These are phyloP conservation scores for Pyrrhosoma nymphula DNA, from an alignment of 2,888 invertebrate genomes.

Conservation along the genomic window DNA sequence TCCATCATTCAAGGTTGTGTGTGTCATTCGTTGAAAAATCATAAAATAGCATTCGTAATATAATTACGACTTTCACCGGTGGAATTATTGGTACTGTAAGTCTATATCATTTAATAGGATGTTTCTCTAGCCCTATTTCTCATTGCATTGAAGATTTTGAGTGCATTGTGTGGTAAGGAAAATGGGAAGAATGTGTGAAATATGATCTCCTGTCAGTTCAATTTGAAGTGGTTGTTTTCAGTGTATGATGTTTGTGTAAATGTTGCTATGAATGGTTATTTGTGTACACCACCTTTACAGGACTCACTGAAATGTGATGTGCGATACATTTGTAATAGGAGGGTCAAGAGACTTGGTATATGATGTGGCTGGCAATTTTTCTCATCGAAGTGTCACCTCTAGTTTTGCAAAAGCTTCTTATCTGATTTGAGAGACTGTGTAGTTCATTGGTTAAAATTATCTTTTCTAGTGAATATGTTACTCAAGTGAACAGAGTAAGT, in stretches of 20 bases:
- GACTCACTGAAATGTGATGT: background rate
- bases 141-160: background rate
- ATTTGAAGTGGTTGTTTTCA: slow-evolving; percentile 13
- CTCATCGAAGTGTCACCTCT: background rate
- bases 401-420: slow-evolving; percentile 26
- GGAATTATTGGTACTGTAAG: background rate
- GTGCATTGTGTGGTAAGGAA: background rate
- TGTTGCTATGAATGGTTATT: background rate
- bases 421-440: slow-evolving; percentile 29
- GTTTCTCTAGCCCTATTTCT: background rate
- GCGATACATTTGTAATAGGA: background rate
- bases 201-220: background rate
- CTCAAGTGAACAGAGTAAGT: slow-evolving; percentile 49
- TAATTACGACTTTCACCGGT: background rate
- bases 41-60: background rate
- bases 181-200: background rate
- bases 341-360: background rate
- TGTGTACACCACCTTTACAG: background rate
- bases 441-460: slow-evolving; percentile 23
- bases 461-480: slow-evolving; percentile 1
- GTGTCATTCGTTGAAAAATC: background rate
- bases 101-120: background rate
- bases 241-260: background rate
- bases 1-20: background rate
- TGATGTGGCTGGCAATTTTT: background rate